Evolutionary conservation across 2,797 vertebrate genomes (phyloP).

Genomic region (Eurystomus glaucurus): DNA sequence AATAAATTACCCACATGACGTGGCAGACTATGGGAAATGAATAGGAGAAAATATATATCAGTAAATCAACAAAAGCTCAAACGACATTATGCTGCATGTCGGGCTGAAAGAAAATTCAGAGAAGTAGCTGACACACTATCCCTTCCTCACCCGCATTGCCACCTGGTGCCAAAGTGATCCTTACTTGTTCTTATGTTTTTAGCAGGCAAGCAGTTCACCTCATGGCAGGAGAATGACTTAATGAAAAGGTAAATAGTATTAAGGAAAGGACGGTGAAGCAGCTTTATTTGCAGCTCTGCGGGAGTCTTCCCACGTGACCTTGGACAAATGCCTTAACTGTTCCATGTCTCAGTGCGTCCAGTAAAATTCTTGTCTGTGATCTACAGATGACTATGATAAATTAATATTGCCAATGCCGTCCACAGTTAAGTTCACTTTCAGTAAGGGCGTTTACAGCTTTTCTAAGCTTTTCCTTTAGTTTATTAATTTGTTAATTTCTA

Average conservation of each 20-base stretch:
- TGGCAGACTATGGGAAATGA: constrained; percentile 40
- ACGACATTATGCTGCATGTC: not conserved
- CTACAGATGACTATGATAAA: not conserved
- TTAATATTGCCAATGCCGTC: not conserved
- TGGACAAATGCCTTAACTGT: not conserved
- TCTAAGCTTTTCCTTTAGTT: rapidly evolving
- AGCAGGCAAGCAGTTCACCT: not conserved
- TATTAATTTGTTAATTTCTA: not conserved
- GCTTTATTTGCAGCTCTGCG: not conserved
- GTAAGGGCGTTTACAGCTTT: not conserved
- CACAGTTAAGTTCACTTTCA: not conserved
- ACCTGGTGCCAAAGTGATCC: not conserved
- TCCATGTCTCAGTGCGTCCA: not conserved
- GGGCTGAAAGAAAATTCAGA: constrained; percentile 49
- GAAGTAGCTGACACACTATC: not conserved
- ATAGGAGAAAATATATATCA: constrained; percentile 37
- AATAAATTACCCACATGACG: constrained; percentile 61
- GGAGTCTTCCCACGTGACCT: not conserved
- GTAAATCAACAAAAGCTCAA: constrained; percentile 64
- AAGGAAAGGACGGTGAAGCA: not conserved
- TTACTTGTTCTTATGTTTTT: not conserved
- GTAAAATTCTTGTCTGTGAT: not conserved
- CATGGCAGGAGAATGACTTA: not conserved
- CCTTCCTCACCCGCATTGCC: not conserved
- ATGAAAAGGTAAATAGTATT: not conserved